These are phyloP conservation scores for Megaceryle maxima DNA, from an alignment of 2,113 vertebrate genomes.

Conservation along the genomic window DNA sequence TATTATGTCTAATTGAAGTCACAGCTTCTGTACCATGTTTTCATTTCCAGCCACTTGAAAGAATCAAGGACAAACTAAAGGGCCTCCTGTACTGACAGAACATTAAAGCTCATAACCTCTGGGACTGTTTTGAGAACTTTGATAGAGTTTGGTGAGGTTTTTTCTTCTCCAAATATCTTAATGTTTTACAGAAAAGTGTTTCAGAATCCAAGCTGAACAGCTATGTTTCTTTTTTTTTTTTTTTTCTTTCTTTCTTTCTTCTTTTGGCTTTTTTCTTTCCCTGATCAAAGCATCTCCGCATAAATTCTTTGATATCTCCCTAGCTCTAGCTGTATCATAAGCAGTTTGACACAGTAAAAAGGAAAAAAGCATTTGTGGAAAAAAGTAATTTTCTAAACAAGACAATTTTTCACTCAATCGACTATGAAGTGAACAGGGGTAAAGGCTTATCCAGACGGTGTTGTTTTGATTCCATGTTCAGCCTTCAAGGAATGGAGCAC, in stretches of 20 bases:
- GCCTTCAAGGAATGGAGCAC: background rate
- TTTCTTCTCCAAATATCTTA: background rate
- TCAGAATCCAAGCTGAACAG: background rate
- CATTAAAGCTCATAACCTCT: slow-evolving; percentile 2
- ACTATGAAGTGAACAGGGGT: background rate
- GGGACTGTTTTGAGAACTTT: background rate
- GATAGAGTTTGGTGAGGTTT: background rate
- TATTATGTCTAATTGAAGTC: slow-evolving; percentile 47
- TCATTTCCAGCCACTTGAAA: slow-evolving; percentile 42
- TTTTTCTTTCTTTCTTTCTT: background rate
- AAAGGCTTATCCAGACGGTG: background rate
- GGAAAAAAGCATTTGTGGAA: background rate
- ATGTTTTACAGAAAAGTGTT: slow-evolving; percentile 11
- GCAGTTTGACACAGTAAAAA: background rate
- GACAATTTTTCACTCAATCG: background rate
- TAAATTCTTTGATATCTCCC: slow-evolving; percentile 31
- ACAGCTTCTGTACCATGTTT: slow-evolving; percentile 4
- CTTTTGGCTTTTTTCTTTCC: background rate
- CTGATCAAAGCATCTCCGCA: slow-evolving; percentile 22
- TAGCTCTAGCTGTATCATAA: background rate
- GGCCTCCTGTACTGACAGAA: background rate
- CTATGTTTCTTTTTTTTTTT: background rate
- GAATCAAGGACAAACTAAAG: slow-evolving; percentile 39
- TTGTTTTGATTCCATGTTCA: slow-evolving; percentile 25
- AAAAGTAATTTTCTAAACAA: background rate